A percentile compares a stretch with the other conserved stretches of the same genome.
Evolutionary conservation across 2,797 vertebrate genomes (phyloP).

Genomic region (Molossus alvarezi): DNA sequence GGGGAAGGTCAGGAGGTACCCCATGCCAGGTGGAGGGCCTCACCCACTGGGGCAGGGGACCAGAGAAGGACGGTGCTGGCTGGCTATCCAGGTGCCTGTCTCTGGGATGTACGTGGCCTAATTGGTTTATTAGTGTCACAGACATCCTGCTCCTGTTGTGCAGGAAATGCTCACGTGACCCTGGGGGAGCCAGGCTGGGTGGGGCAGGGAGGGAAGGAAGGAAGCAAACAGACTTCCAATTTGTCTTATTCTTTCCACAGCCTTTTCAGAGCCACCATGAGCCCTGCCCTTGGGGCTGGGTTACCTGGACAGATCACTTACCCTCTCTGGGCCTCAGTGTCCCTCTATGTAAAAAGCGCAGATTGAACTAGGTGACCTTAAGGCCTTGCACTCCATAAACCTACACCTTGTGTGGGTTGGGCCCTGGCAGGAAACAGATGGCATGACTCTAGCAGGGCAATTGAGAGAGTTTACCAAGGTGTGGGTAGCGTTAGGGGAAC

Average conservation of each 20-base stretch:
- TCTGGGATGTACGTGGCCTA: background rate
- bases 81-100: background rate
- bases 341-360: background rate
- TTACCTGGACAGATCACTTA: background rate
- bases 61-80: background rate
- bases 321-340: background rate
- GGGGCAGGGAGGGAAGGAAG: too few species aligned
- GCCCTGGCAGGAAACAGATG: slow-evolving; percentile 68
- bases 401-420: accelerated
- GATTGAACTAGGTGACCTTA: background rate
- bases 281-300: background rate
- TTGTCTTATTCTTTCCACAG: background rate
- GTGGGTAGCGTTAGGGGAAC: background rate
- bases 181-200: background rate
- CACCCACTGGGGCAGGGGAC: background rate
- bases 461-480: background rate
- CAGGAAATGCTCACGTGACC: slow-evolving; percentile 4
- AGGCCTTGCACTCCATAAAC: background rate
- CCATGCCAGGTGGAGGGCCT: background rate
- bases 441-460: background rate
- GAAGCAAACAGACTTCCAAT: background rate
- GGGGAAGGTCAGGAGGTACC: background rate
- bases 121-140: background rate
- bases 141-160: background rate
- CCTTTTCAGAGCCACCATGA: background rate